Evolutionary conservation across 2,113 vertebrate genomes (phyloP), one percentile per base, ranked within the genome.

Genomic region (Benitochromis conjunctus): DNA sequence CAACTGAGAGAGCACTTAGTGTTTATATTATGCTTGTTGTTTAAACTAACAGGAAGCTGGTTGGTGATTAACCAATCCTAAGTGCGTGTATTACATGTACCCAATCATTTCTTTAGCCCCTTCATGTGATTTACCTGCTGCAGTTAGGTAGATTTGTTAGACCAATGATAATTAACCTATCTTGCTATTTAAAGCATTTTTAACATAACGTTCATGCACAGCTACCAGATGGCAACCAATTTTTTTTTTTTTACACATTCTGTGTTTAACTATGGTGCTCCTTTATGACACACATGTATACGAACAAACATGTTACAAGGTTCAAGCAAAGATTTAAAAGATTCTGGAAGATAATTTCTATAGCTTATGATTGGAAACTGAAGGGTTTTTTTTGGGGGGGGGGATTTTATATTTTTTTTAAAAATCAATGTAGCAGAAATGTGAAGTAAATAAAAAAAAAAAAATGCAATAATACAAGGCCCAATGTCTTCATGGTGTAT

Each of bases 401-500:
- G 2, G 16, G 1, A 19, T 19, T 60, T 60, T 62, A 19, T 62
- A 19, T 11, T 36, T n/a, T n/a, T n/a, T n/a, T n/a, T n/a, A n/a
- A n/a, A n/a, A n/a, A 66, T 41, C 11, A 41, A 1, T 16, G 21
- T 43, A 46, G 7, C 38, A 46, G 38, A 69, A 26, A 69, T 16
- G 5, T 43, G 5, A 43, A 24, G 38, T 43, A 69, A 24, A 69
- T 69, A 16, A 38, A 24, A 21, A 9, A n/a, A 8, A 66, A 36
- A 1, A 0, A 10, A 41, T 2, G 6, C 19, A 21, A 21, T 66
- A 66, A 66, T 14, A 66, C 34, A 41, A 5, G 11, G 41, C 36
- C 19, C 21, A 26, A 9, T 71, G 41, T 71, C 14, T 21, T 41
- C 8, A 11, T 71, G 8, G 66, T 11, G 41, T 46, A 46, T 46